These are phyloP conservation scores for Pseudoips prasinana DNA, from an alignment of 2,888 invertebrate genomes.

Conservation along the genomic window DNA sequence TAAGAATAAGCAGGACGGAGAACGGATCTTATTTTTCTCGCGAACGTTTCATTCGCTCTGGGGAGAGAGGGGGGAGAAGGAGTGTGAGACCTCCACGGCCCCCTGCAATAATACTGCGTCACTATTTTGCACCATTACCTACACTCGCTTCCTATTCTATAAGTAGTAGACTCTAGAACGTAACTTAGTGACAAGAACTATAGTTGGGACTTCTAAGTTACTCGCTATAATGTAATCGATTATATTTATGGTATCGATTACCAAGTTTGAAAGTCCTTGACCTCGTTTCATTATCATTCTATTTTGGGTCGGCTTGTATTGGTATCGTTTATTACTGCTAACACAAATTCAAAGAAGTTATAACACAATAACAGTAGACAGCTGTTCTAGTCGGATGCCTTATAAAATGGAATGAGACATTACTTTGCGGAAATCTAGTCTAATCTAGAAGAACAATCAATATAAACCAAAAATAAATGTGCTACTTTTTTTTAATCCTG, in stretches of 20 bases:
- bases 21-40: slow-evolving; percentile 82
- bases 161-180: slow-evolving; percentile 70
- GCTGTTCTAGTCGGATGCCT: no score
- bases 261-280: slow-evolving; percentile 29
- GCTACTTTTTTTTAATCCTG: no score
- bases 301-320: slow-evolving; percentile 18
- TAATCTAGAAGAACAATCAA: no score
- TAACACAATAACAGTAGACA: no score
- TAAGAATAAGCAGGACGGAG: slow-evolving; percentile 81
- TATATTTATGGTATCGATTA: slow-evolving; percentile 30
- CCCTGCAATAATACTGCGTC: slow-evolving; percentile 83
- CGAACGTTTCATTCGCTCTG: slow-evolving; percentile 80
- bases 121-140: slow-evolving; percentile 83
- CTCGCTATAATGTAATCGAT: slow-evolving; percentile 25
- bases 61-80: slow-evolving; percentile 50
- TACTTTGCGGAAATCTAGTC: no score
- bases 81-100: slow-evolving; percentile 58
- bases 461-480: no score
- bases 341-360: no score
- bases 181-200: slow-evolving; percentile 36
- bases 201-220: slow-evolving; percentile 16
- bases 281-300: slow-evolving; percentile 29
- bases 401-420: no score
- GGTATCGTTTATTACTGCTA: no score
- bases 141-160: slow-evolving; percentile 82